Base-by-base conservation (phyloP, 1,140 invertebrate species). In the Choristoneura fumiferana region DNA sequence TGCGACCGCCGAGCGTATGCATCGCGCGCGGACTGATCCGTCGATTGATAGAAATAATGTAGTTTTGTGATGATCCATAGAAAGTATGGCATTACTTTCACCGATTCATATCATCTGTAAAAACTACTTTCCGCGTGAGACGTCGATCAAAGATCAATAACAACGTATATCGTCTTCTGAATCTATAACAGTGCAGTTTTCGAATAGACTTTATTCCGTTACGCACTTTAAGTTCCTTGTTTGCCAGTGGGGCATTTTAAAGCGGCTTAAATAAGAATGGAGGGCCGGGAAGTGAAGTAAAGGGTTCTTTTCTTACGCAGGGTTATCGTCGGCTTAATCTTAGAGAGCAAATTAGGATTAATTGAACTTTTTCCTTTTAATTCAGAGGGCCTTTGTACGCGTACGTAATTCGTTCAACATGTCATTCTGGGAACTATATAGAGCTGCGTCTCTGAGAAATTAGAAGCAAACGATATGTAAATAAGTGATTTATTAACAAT, bases 291-390 rank as follows among this genome's bases (percentile, higher is more conserved):
- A 76, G 73, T 62, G 71, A 79, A 79, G 76, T 73, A 81, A 84
- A 84, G 84, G 84, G 81, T 85, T 81, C 77, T 64, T 76, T 72
- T 62, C 78, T 73, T 84, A 82, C 76, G 75, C 69, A 69, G 18
- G 67, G 69, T 84, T 88, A 88, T 88, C 85, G 81, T 63, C 57
- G 73, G 74, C 71, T 81, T 87, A 84, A 87, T 88, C 85, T 88
- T 71, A 74, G 76, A 74, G 76, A 74, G 73, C 81, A 85, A 88
- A 88, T 87, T 88, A 83, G 85, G 85, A 88, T 88, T 87, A 88
- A 87, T 87, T 84, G 82, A 87, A 81, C 79, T 85, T 84, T 82
- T 87, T 81, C 76, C 74, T 81, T 80, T 85, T 81, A 77, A 73
- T 72, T 76, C 71, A 63, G 65, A 67, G 69, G 63, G 73, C 70